Percentiles rank a stretch among this genome's conserved stretches.
Conservation (phyloP, 2,888 invertebrate genomes). For the Ochropleura leucogaster region DNA sequence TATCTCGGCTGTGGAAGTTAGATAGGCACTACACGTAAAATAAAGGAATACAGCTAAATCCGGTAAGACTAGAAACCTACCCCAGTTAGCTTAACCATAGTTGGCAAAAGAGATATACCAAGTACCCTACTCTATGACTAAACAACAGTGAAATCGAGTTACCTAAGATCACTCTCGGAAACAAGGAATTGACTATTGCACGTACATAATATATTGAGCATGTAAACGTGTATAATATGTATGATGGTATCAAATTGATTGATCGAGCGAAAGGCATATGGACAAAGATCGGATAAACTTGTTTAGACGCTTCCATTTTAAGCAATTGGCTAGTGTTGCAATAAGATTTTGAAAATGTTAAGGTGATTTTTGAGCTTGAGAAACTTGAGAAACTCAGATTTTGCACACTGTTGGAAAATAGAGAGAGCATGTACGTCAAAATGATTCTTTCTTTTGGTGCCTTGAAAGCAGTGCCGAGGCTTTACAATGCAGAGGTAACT, state of each 20-base stretch:
- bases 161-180: constrained; percentile 44
- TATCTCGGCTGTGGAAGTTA: too few relatives aligned
- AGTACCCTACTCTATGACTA: not conserved
- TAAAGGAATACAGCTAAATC: too few relatives aligned
- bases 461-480: not conserved
- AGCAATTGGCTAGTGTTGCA: not conserved
- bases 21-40: too few relatives aligned
- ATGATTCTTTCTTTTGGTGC: not conserved
- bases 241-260: constrained; percentile 47
- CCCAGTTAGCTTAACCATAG: too few relatives aligned
- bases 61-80: too few relatives aligned
- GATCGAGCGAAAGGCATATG: constrained; percentile 52
- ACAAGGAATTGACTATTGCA: constrained; percentile 31
- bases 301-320: constrained; percentile 34
- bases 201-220: constrained; percentile 37
- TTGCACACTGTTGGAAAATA: not conserved
- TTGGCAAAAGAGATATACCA: too few relatives aligned
- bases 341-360: constrained; percentile 34
- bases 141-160: constrained; percentile 45
- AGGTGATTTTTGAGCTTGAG: constrained; percentile 2
- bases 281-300: constrained; percentile 14
- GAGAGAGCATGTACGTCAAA: not conserved
- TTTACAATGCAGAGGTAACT: not conserved
- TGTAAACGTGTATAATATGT: constrained; percentile 27
- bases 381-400: too few relatives aligned